phyloP scores from a whole-genome alignment of 2,888 invertebrate genomes.

The Drosophila seclusa region DNA sequence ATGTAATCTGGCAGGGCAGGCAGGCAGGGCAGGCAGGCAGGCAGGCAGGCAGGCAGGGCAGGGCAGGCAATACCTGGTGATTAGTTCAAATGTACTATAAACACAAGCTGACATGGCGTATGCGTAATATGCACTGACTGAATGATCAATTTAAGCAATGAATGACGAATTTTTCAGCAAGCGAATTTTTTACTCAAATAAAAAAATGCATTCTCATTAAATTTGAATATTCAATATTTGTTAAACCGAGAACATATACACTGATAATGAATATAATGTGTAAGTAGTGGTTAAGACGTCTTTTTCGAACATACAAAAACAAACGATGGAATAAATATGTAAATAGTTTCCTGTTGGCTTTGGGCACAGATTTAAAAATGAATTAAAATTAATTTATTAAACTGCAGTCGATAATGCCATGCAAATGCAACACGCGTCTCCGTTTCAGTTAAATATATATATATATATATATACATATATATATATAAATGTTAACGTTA shows the following conservation, averaged over 20 bases:
- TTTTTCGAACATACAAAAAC: conserved; percentile 1
- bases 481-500: not conserved
- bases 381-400: conserved; percentile 1
- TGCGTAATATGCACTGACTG: not conserved
- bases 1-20: not conserved
- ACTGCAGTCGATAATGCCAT: not conserved
- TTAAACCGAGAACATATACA: not conserved
- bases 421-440: not conserved
- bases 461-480: not conserved
- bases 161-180: not conserved
- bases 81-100: not conserved
- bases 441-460: not conserved
- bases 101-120: not conserved
- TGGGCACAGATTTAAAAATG: not conserved
- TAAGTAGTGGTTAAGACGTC: not conserved
- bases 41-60: too few species aligned
- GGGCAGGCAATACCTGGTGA: not conserved
- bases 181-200: not conserved
- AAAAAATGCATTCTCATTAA: not conserved
- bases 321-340: conserved; percentile 7
- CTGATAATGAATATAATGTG: not conserved
- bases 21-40: not conserved
- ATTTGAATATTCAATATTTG: not conserved
- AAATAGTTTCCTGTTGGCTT: conserved; percentile 7
- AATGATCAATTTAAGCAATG: not conserved